Evolutionary conservation across 2,113 vertebrate species (phyloP).

Genomic region (Electrona antarctica): DNA sequence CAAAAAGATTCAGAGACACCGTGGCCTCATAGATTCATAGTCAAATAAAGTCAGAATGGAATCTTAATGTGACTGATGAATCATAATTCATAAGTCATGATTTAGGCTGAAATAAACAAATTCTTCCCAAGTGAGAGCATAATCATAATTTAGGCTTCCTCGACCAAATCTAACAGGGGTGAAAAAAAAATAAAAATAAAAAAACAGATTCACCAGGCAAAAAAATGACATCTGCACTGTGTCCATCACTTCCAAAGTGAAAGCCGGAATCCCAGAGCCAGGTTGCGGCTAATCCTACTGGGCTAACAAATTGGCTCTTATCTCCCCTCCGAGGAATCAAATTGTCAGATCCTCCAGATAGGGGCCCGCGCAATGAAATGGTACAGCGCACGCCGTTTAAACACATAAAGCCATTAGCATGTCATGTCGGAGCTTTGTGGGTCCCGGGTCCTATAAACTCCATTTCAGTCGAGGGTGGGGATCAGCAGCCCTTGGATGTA

Average conservation of each 20-base stretch:
- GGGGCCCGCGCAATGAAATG: slow-evolving; percentile 45
- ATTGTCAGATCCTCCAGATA: slow-evolving; percentile 68
- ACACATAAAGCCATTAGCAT: slow-evolving; percentile 61
- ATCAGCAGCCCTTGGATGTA: slow-evolving; percentile 43
- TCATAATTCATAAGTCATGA: slow-evolving; percentile 24
- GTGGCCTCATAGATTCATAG: neutral
- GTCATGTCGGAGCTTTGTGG: slow-evolving; percentile 43
- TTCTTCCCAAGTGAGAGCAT: too few species aligned
- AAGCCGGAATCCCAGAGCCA: slow-evolving; percentile 43
- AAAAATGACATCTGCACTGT: slow-evolving; percentile 50
- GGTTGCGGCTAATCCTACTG: slow-evolving; percentile 52
- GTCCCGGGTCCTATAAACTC: slow-evolving; percentile 52
- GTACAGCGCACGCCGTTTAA: slow-evolving; percentile 49
- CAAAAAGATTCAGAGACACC: neutral
- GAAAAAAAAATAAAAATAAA: too few species aligned
- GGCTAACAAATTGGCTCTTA: slow-evolving; percentile 63
- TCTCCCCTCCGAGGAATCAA: slow-evolving; percentile 62
- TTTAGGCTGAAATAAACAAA: neutral
- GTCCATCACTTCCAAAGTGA: slow-evolving; percentile 43
- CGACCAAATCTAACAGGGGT: neutral
- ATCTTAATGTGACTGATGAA: slow-evolving; percentile 6
- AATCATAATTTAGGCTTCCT: slow-evolving; percentile 8
- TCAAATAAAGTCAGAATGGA: neutral
- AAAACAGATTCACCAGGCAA: slow-evolving; percentile 19
- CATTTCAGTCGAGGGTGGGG: slow-evolving; percentile 21